phyloP scores from a whole-genome alignment of 2,888 invertebrate species.

The Pilophorus perplexus region DNA sequence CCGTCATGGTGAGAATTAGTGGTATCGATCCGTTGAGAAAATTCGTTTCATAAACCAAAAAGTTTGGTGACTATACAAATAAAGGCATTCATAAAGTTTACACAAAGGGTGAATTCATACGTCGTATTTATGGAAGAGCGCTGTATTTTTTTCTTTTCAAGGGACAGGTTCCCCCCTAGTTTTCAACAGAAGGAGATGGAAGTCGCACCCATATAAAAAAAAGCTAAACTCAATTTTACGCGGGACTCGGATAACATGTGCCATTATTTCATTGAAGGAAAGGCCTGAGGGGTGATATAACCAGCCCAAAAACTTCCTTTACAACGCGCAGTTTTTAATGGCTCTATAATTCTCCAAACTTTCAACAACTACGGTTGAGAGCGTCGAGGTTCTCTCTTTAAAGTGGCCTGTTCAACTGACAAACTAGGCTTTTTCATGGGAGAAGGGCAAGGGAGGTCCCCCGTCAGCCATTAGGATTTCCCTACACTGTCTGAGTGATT shows the following conservation, averaged over 20 bases:
- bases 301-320: background rate
- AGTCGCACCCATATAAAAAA: too few relatives aligned
- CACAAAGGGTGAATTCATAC: too few relatives aligned
- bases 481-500: slow-evolving; percentile 10
- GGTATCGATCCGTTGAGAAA: too few relatives aligned
- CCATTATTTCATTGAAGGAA: background rate
- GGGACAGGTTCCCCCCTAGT: too few relatives aligned
- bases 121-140: too few relatives aligned
- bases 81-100: too few relatives aligned
- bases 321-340: slow-evolving; percentile 13
- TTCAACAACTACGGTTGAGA: slow-evolving; percentile 5
- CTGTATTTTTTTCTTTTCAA: too few relatives aligned
- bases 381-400: background rate
- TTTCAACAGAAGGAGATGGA: too few relatives aligned
- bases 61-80: too few relatives aligned
- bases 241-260: background rate
- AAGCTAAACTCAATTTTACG: too few relatives aligned
- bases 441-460: background rate
- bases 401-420: slow-evolving; percentile 17
- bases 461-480: slow-evolving; percentile 15
- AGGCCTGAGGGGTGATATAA: background rate
- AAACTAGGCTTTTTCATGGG: slow-evolving; percentile 24
- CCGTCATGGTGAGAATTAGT: too few relatives aligned
- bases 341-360: slow-evolving; percentile 22
- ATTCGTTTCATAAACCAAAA: too few relatives aligned